These are phyloP conservation scores for Leptinotarsa tumamoca DNA, from an alignment of 2,888 invertebrate genomes.

Conservation along the genomic window DNA sequence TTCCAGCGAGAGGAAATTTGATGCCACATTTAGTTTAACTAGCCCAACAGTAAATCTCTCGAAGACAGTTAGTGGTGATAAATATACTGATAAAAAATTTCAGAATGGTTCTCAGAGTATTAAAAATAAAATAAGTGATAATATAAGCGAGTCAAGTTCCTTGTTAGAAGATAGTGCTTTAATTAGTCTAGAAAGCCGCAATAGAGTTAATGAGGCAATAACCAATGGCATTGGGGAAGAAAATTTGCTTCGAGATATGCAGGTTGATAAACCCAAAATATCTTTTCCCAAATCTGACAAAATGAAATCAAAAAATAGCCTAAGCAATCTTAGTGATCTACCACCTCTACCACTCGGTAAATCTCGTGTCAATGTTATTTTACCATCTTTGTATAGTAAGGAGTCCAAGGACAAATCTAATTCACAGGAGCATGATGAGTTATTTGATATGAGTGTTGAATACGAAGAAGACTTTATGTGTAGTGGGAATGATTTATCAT, in stretches of 20 bases:
- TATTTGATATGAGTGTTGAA: conserved; percentile 60
- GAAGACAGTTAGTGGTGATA: conserved; percentile 23
- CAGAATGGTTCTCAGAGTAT: conserved; percentile 29
- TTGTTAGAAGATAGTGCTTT: conserved; percentile 51
- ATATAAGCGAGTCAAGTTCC: conserved; percentile 55
- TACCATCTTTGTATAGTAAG: conserved; percentile 63
- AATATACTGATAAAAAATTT: conserved; percentile 14
- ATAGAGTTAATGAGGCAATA: conserved; percentile 36
- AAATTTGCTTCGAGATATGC: conserved; percentile 28
- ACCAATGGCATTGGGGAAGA: conserved; percentile 34
- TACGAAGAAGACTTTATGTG: conserved; percentile 65
- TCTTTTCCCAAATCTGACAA: conserved; percentile 56
- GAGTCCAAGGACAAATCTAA: conserved; percentile 61
- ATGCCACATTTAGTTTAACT: conserved; percentile 52
- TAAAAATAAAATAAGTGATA: conserved; percentile 23
- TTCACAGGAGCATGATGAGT: conserved; percentile 58
- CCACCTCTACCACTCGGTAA: conserved; percentile 60
- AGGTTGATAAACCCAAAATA: conserved; percentile 54
- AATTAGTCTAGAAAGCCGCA: conserved; percentile 25
- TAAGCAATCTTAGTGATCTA: conserved; percentile 60
- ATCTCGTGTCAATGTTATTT: conserved; percentile 57
- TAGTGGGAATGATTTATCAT: conserved; percentile 49
- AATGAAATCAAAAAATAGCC: conserved; percentile 57
- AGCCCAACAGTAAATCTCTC: conserved; percentile 43
- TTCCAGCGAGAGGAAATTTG: conserved; percentile 34